phyloP scores from a whole-genome alignment of 37 sponge, comb jelly and placozoan species.

The Oopsacas minuta region DNA sequence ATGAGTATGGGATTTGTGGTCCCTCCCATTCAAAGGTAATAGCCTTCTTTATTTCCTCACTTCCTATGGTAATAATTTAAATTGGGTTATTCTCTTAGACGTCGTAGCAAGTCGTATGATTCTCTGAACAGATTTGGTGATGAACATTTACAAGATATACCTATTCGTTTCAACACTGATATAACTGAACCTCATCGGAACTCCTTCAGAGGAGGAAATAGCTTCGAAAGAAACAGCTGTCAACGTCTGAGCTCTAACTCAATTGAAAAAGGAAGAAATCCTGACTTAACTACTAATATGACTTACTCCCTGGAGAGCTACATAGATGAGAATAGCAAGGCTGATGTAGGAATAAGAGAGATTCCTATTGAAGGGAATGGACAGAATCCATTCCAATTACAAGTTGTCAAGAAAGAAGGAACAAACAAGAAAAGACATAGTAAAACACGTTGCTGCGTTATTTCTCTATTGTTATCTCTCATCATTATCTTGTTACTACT shows the following conservation, averaged over 20 bases:
- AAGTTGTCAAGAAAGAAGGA: neutral
- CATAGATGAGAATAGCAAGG: neutral
- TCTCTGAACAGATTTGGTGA: neutral
- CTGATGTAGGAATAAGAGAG: neutral
- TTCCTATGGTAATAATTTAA: no score
- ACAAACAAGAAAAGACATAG: neutral
- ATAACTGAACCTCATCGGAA: no score
- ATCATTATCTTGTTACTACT: neutral
- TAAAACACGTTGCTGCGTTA: neutral
- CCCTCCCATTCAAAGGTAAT: neutral
- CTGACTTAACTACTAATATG: neutral
- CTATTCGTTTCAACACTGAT: neutral
- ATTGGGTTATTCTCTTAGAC: neutral
- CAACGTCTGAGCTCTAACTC: neutral
- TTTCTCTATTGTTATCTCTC: neutral
- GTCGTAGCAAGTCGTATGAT: neutral
- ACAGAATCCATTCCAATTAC: neutral
- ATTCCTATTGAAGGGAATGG: neutral
- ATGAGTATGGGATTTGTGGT: neutral
- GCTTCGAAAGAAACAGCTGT: neutral
- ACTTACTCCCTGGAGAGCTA: neutral
- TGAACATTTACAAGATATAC: neutral
- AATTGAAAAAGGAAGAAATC: neutral
- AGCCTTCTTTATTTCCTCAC: neutral
- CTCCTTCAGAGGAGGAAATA: neutral